Percentiles rank a stretch among this genome's conserved stretches.
phyloP scores from a whole-genome alignment of 1,140 invertebrate species.

The Scaptomyza montana region DNA sequence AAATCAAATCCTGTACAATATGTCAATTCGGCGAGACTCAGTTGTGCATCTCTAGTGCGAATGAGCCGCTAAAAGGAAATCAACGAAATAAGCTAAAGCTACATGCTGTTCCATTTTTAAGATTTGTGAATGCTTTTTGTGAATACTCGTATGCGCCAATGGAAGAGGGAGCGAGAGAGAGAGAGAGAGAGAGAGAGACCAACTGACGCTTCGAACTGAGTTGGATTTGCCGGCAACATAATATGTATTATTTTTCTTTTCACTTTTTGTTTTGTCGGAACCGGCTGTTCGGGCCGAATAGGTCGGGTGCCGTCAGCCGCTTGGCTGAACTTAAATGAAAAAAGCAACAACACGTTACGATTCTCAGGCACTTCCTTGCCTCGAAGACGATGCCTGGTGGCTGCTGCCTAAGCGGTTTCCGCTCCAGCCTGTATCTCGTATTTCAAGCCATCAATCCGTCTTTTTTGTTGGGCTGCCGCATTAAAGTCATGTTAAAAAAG shows the following conservation, averaged over 20 bases:
- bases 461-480: slow-evolving; percentile 16
- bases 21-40: slow-evolving; percentile 23
- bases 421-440: slow-evolving; percentile 33
- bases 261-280: slow-evolving; percentile 30
- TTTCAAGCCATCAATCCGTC: slow-evolving; percentile 37
- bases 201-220: slow-evolving; percentile 3
- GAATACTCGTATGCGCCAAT: slow-evolving; percentile 47
- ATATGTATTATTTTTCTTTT: slow-evolving; percentile 21
- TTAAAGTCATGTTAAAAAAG: slow-evolving; percentile 34
- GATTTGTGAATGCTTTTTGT: slow-evolving; percentile 75
- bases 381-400: neutral
- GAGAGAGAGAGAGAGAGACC: slow-evolving; percentile 4
- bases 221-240: slow-evolving; percentile 37
- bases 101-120: slow-evolving; percentile 73
- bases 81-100: slow-evolving; percentile 37
- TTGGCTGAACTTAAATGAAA: slow-evolving; percentile 71
- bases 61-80: slow-evolving; percentile 32
- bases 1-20: neutral
- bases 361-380: slow-evolving; percentile 67
- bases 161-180: slow-evolving; percentile 19
- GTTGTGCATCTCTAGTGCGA: slow-evolving; percentile 54
- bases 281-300: slow-evolving; percentile 43
- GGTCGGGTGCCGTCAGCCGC: slow-evolving; percentile 54
- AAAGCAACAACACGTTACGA: slow-evolving; percentile 74
- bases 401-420: slow-evolving; percentile 65